Conservation (phyloP, 2,113 vertebrate species). For the Sakesphorus luctuosus region DNA sequence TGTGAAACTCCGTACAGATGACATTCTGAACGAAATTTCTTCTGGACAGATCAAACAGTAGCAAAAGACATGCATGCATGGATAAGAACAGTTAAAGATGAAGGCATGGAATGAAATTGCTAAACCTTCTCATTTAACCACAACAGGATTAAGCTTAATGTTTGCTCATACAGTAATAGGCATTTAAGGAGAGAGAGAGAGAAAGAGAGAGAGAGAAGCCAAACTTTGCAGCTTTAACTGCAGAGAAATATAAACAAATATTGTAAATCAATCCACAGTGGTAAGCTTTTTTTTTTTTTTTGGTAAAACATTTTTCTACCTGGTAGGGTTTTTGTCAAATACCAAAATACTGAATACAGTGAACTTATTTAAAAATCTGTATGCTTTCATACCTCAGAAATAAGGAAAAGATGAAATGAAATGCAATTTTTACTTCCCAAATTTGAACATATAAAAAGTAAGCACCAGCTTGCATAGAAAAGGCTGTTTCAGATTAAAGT, state of each 20-base stretch:
- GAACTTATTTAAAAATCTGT: not conserved
- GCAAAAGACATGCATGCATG: not conserved
- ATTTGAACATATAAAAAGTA: not conserved
- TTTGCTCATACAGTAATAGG: not conserved
- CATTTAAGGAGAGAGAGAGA: not conserved
- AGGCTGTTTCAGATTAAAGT: not conserved
- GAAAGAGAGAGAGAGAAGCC: not conserved
- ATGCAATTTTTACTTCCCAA: not conserved
- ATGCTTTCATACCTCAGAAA: not conserved
- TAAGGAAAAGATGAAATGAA: not conserved
- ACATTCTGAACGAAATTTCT: not conserved
- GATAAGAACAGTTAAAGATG: not conserved
- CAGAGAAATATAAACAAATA: not conserved
- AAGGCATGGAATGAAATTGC: not conserved
- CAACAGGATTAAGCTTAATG: not conserved
- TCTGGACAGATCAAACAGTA: not conserved
- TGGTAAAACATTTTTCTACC: not conserved
- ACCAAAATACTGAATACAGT: not conserved
- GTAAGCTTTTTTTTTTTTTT: not conserved
- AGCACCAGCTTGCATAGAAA: not conserved
- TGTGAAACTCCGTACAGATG: not conserved
- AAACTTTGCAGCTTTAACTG: not conserved
- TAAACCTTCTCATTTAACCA: constrained; percentile 14
- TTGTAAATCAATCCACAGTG: not conserved
- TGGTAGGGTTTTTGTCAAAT: not conserved